Conservation (phyloP, 2,113 vertebrate genomes). For the Corynorhinus townsendii region DNA sequence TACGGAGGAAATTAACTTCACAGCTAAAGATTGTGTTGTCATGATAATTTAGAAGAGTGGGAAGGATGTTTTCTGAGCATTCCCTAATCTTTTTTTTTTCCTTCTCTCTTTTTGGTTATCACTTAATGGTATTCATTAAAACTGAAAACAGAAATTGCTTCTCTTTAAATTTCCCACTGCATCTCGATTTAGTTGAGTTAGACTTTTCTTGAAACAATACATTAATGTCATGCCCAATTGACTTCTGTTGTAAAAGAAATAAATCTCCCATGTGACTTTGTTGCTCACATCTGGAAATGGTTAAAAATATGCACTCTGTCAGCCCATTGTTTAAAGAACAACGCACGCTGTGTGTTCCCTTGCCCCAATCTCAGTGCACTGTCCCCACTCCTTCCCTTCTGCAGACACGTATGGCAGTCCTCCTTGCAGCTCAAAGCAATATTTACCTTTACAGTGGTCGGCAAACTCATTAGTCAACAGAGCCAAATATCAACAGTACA, state of each 20-base stretch:
- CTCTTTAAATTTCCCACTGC: constrained; percentile 76
- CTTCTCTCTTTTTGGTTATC: constrained; percentile 76
- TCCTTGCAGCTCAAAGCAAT: background rate
- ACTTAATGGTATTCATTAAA: constrained; percentile 82
- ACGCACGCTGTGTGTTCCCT: background rate
- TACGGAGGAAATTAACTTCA: constrained; percentile 81
- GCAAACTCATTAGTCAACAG: too few species aligned
- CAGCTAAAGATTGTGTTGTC: constrained; percentile 75
- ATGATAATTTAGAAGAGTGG: constrained; percentile 77
- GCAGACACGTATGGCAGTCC: background rate
- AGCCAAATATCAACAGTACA: too few species aligned
- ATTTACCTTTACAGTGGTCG: constrained; percentile 29
- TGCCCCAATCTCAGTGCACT: background rate
- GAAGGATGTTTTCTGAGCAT: constrained; percentile 78
- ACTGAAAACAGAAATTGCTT: constrained; percentile 76
- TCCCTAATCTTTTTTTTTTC: constrained; percentile 53
- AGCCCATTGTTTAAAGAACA: constrained; percentile 68
- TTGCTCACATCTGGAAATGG: constrained; percentile 70
- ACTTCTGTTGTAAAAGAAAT: constrained; percentile 77
- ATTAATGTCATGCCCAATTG: constrained; percentile 77
- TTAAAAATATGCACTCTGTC: constrained; percentile 47
- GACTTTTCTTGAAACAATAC: constrained; percentile 79
- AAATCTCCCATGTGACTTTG: constrained; percentile 69
- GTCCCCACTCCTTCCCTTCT: constrained; percentile 18
- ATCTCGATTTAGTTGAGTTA: constrained; percentile 73